These are phyloP conservation scores for Scytalopus superciliaris DNA, from an alignment of 2,113 vertebrate genomes.

Conservation along the genomic window DNA sequence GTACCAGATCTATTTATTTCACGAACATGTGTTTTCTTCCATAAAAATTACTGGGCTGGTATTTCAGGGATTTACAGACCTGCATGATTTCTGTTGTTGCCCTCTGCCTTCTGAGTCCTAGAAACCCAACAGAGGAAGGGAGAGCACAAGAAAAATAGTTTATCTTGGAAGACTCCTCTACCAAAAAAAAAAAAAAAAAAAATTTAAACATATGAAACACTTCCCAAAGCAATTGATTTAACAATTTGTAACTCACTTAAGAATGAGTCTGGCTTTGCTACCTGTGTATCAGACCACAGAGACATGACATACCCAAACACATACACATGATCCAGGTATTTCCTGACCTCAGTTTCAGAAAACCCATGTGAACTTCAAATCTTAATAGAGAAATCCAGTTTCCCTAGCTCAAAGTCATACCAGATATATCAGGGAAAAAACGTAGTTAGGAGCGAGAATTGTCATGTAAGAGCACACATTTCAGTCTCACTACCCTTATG, in stretches of 20 bases:
- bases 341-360: not conserved
- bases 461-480: too few species aligned
- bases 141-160: not conserved
- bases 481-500: not conserved
- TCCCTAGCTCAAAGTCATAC: not conserved
- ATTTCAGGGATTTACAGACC: not conserved
- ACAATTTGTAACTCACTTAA: not conserved
- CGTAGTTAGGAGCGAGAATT: fast-evolving
- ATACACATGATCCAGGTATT: fast-evolving
- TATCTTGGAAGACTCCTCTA: not conserved
- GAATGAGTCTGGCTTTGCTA: not conserved
- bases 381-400: not conserved
- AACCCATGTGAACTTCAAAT: not conserved
- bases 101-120: not conserved
- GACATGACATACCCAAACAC: not conserved
- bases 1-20: not conserved
- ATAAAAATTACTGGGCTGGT: not conserved
- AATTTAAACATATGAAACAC: not conserved
- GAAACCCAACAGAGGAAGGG: not conserved
- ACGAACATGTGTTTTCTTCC: not conserved
- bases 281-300: not conserved
- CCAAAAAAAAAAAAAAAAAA: not conserved
- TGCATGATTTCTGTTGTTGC: not conserved
- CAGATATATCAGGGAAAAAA: not conserved
- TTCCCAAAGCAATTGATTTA: not conserved